These are phyloP conservation scores for Rhyacophila evoluta DNA, from an alignment of 2,888 invertebrate genomes.

Conservation along the genomic window DNA sequence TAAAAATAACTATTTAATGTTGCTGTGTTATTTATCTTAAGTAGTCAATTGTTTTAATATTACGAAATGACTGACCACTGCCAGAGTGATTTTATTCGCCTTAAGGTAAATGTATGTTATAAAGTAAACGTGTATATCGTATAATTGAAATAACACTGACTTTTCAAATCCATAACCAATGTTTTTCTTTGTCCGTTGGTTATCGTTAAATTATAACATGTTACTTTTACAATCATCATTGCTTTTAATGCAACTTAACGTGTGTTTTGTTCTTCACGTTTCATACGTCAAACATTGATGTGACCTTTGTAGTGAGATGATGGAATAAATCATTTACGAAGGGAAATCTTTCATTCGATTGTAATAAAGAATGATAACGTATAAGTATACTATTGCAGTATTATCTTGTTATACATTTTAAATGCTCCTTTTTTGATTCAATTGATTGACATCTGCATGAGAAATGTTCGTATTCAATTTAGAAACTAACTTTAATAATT, in stretches of 20 bases:
- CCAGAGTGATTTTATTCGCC: not conserved
- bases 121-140: not conserved
- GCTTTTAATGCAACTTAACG: not conserved
- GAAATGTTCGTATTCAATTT: not conserved
- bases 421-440: not conserved
- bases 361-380: too few species aligned
- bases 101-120: not conserved
- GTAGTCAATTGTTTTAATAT: slow-evolving; percentile 8
- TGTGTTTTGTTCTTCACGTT: not conserved
- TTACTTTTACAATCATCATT: not conserved
- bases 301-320: not conserved
- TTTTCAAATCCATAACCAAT: slow-evolving; percentile 4
- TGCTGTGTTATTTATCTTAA: not conserved
- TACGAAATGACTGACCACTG: slow-evolving; percentile 1
- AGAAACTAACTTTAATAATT: not conserved
- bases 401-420: too few species aligned
- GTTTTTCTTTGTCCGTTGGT: slow-evolving; percentile 8
- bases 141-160: not conserved
- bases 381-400: too few species aligned
- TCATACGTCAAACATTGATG: not conserved
- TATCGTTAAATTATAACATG: slow-evolving; percentile 14
- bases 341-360: not conserved
- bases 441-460: slow-evolving; percentile 6
- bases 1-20: too few species aligned
- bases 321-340: not conserved